phyloP scores from a whole-genome alignment of 1,140 invertebrate species.

The Drosophila pachea region DNA sequence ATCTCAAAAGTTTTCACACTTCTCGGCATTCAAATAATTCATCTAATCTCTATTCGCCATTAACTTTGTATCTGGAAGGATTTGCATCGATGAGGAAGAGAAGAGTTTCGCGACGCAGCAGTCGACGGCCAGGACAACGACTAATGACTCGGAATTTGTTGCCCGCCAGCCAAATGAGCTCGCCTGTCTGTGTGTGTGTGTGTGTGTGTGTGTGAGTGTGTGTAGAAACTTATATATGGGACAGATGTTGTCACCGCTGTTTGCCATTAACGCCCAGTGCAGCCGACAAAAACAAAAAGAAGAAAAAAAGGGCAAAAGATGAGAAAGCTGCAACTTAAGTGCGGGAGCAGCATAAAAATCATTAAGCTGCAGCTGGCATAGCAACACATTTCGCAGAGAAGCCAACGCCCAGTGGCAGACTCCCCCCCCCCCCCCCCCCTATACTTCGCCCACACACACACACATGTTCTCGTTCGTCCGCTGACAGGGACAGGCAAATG shows the following conservation, averaged over 20 bases:
- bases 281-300: slow-evolving; percentile 33
- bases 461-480: slow-evolving; percentile 24
- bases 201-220: slow-evolving; percentile 5
- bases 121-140: slow-evolving; percentile 55
- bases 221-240: slow-evolving; percentile 7
- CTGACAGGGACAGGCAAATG: slow-evolving; percentile 22
- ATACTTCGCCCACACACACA: slow-evolving; percentile 14
- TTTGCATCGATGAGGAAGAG: not conserved
- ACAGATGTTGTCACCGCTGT: slow-evolving; percentile 63
- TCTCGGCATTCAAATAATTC: not conserved
- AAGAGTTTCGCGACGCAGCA: slow-evolving; percentile 1
- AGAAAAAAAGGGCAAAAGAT: too few species aligned
- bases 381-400: slow-evolving; percentile 8
- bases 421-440: not conserved
- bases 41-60: too few species aligned
- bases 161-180: slow-evolving; percentile 68
- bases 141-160: slow-evolving; percentile 72
- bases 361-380: slow-evolving; percentile 66
- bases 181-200: slow-evolving; percentile 13
- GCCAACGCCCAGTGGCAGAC: not conserved
- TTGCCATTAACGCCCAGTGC: slow-evolving; percentile 63
- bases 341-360: slow-evolving; percentile 67
- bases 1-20: not conserved
- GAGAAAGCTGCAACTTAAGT: slow-evolving; percentile 64
- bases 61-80: too few species aligned